Evolutionary conservation across 2,113 vertebrate species (phyloP).

Genomic region (Sinocyclocheilus maitianheensis): DNA sequence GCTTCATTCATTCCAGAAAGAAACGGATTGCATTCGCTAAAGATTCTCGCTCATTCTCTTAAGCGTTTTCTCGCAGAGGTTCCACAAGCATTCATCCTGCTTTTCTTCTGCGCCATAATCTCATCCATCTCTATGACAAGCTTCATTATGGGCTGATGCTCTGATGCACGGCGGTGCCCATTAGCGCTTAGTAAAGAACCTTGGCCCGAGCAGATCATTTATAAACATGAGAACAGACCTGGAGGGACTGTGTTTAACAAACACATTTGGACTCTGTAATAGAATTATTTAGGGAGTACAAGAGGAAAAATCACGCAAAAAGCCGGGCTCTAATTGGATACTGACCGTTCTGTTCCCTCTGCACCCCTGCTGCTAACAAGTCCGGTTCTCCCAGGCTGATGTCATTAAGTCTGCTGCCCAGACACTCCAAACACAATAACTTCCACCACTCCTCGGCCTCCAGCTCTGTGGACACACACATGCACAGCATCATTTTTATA

Average conservation of each 20-base stretch:
- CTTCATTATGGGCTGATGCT: conserved; percentile 77
- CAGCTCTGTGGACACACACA: conserved; percentile 80
- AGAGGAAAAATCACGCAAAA: conserved; percentile 31
- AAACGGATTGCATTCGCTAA: neutral
- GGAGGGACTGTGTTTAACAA: conserved; percentile 45
- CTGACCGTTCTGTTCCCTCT: conserved; percentile 96
- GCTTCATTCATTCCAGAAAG: neutral
- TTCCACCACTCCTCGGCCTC: conserved; percentile 99
- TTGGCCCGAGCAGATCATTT: conserved; percentile 70
- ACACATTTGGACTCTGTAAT: conserved; percentile 44
- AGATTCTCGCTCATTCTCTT: conserved; percentile 56
- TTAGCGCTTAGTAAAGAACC: conserved; percentile 71
- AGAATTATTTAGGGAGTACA: conserved; percentile 45
- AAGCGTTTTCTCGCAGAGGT: conserved; percentile 64
- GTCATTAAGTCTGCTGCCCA: conserved; percentile 93
- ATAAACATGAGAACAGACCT: conserved; percentile 59
- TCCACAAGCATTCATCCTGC: conserved; percentile 71
- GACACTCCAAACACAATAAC: conserved; percentile 93
- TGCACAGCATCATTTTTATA: conserved; percentile 46
- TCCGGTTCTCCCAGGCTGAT: conserved; percentile 98
- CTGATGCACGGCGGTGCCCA: conserved; percentile 76
- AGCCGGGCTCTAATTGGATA: conserved; percentile 67
- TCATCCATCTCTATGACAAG: conserved; percentile 80
- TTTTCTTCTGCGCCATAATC: conserved; percentile 74
- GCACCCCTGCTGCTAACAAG: conserved; percentile 95